Base-by-base conservation (phyloP, 2,888 invertebrate genomes). In the Camponotus fellah region DNA sequence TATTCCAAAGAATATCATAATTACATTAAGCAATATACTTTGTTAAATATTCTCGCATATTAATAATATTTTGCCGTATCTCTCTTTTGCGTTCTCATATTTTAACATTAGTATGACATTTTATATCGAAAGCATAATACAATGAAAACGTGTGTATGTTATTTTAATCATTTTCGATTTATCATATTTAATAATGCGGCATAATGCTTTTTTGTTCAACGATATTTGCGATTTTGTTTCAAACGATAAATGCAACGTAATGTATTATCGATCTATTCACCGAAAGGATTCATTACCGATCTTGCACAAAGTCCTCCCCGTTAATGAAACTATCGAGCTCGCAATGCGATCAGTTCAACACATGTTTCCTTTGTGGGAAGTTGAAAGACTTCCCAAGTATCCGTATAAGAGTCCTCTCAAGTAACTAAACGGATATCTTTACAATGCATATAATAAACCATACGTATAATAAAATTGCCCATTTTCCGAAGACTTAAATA, bases 311-410 rank as follows among this genome's bases (percentile, higher is more conserved):
- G 43, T 69, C 32, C 56, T 69, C 32, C 56, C 26, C 12, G 40
- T 66, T 79, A 71, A 79, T 79, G 58, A 69, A 79, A 79, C 71
- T 79, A 58, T 58, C 58, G 43, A 43, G 43, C 34, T 69, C 14
- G 40, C 56, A 64, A 58, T 40, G 34, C 43, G 37, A 79, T 79
- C 43, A 79, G 34, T 69, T 69, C 46, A 60, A 79, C 71, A 46
- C 34, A 43, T 14, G 32, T 32, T 32, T 32, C 32, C 58, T 34
- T 58, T 40, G n/a, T n/a, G n/a, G n/a, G 49, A 64, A 10, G 40
- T 46, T 46, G 32, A 10, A 34, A 58, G 46, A 60, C 21, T 46
- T 69, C 17, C 17, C 17, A 17, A 60, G 34, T 58, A 14, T 68
- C 12, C 40, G n/a, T 66, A 56, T 8, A 53, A 2, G 8, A n/a